Evolutionary conservation across 2,113 vertebrate genomes (phyloP).

Genomic region (Tachysurus fulvidraco): DNA sequence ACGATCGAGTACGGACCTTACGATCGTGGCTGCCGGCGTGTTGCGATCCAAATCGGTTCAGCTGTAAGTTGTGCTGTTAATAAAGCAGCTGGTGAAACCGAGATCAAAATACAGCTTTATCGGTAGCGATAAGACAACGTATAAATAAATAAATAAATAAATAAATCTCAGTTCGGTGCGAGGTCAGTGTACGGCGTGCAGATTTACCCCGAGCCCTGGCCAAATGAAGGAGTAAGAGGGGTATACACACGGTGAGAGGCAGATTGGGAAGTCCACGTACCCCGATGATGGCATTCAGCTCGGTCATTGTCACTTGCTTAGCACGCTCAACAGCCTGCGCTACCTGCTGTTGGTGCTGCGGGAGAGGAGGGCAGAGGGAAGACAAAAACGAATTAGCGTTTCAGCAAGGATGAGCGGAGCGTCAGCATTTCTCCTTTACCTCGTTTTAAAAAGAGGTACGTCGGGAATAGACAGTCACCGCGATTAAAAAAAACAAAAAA

Average conservation of each 20-base stretch:
- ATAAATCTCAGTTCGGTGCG: not conserved
- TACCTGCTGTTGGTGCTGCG: constrained; percentile 96
- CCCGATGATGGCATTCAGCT: constrained; percentile 99
- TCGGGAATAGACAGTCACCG: not conserved
- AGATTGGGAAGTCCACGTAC: constrained; percentile 99
- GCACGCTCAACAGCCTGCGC: constrained; percentile 97
- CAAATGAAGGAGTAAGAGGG: constrained; percentile 89
- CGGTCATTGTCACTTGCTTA: constrained; percentile 98
- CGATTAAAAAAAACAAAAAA: not conserved
- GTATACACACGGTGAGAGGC: constrained; percentile 98
- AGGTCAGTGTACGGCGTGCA: constrained; percentile 68
- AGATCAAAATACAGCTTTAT: not conserved
- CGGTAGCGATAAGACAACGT: not conserved
- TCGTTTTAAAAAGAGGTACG: not conserved
- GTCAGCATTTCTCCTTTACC: not conserved
- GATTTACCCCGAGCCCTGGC: constrained; percentile 73
- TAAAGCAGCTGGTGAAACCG: not conserved
- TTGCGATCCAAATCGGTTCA: not conserved
- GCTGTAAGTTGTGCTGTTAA: not conserved
- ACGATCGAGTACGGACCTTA: not conserved
- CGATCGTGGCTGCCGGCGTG: not conserved
- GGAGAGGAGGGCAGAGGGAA: constrained; percentile 33
- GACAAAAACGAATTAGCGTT: constrained; percentile 34
- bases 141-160: not conserved
- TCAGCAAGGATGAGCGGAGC: not conserved